phyloP scores from a whole-genome alignment of 2,888 invertebrate genomes.

The Cepaea hortensis region DNA sequence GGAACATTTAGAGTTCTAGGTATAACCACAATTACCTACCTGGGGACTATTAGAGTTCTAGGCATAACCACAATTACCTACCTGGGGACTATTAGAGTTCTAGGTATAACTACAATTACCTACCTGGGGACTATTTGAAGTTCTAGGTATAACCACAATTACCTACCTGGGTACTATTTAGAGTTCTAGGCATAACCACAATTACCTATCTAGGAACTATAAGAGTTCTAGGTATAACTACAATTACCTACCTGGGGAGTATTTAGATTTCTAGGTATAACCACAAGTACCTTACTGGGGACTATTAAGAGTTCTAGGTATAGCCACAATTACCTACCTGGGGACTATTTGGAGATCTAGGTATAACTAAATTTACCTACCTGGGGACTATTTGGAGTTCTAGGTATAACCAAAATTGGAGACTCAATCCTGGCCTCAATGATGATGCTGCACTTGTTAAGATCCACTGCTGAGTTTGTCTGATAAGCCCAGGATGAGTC shows the following conservation, averaged over 20 bases:
- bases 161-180: conserved; percentile 82
- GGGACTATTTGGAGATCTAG: conserved; percentile 55
- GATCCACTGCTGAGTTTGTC: conserved; percentile 4
- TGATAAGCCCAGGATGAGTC: conserved; percentile 41
- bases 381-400: conserved; percentile 85
- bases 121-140: conserved; percentile 83
- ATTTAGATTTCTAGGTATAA: no score
- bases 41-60: no score
- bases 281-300: no score
- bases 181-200: conserved; percentile 88
- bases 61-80: no score
- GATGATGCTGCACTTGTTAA: conserved; percentile 34
- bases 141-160: conserved; percentile 86
- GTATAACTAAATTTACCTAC: conserved; percentile 79
- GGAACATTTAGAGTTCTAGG: no score
- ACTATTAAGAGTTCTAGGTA: no score
- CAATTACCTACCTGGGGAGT: conserved; percentile 77
- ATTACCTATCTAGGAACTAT: conserved; percentile 77
- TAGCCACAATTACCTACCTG: no score
- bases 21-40: no score
- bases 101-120: not conserved
- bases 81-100: no score
- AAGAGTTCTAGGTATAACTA: conserved; percentile 79
- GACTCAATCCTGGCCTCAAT: conserved; percentile 84
- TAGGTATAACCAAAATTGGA: conserved; percentile 92